Percentiles rank a stretch among this genome's conserved stretches.
Conservation (phyloP, 2,797 vertebrate genomes). For the Mormyrops boulengeri region DNA sequence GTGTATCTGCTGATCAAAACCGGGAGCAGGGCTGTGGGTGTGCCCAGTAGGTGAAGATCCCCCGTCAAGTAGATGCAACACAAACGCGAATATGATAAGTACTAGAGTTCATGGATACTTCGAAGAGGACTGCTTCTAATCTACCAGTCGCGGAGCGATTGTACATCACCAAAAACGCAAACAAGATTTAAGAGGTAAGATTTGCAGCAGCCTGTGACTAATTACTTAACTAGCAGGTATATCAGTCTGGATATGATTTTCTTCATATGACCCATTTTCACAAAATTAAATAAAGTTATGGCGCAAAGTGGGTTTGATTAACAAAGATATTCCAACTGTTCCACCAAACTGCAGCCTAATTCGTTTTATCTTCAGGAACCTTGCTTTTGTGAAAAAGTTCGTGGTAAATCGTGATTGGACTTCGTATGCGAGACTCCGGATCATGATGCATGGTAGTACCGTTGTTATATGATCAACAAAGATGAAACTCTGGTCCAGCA, state of each 20-base stretch:
- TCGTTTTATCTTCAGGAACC: not conserved
- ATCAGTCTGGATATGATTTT: conserved; percentile 2
- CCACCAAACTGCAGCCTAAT: not conserved
- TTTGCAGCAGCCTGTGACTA: not conserved
- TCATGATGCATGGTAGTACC: not conserved
- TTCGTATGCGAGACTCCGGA: not conserved
- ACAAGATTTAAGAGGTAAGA: not conserved
- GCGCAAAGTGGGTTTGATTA: not conserved
- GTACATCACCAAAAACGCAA: not conserved
- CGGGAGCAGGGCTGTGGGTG: conserved; percentile 11
- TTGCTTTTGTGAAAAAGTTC: not conserved
- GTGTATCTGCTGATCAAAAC: conserved; percentile 14
- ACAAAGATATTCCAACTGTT: not conserved
- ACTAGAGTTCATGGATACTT: not conserved
- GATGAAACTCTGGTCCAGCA: not conserved
- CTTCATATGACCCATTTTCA: not conserved
- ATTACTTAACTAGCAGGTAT: not conserved
- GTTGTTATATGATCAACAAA: not conserved
- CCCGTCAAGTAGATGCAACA: not conserved
- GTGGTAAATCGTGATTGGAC: not conserved
- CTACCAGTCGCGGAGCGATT: no score
- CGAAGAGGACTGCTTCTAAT: not conserved
- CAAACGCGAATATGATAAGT: not conserved
- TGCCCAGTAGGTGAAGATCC: conserved; percentile 1
- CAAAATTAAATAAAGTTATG: not conserved